Conservation (phyloP, 1,140 invertebrate genomes). For the Thaumetopoea pityocampa region DNA sequence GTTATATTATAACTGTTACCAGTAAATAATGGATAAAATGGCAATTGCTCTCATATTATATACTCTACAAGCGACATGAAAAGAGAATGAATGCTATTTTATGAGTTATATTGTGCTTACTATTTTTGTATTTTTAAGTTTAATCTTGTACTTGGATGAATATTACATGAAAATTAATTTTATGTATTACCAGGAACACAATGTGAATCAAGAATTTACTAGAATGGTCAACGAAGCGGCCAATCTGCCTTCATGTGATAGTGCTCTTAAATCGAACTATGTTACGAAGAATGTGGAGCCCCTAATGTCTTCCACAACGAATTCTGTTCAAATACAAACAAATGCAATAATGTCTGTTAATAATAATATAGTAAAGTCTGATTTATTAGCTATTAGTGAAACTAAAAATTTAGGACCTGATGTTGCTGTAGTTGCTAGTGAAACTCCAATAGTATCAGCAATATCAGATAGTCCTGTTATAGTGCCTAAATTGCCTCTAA, state of each 20-base stretch:
- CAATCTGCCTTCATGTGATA: constrained; percentile 48
- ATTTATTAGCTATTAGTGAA: constrained; percentile 59
- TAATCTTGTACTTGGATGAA: not conserved
- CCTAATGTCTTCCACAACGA: constrained; percentile 31
- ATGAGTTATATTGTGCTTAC: too few relatives aligned
- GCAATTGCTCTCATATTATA: too few relatives aligned
- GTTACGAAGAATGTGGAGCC: constrained; percentile 43
- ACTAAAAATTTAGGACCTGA: constrained; percentile 49
- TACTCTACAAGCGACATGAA: too few relatives aligned
- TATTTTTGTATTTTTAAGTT: too few relatives aligned
- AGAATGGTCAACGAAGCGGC: constrained; percentile 58
- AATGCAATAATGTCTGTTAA: constrained; percentile 56
- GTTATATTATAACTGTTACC: not conserved
- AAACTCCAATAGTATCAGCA: constrained; percentile 61
- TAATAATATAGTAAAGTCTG: constrained; percentile 65
- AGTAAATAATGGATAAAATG: not conserved
- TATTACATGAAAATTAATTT: not conserved
- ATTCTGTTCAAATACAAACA: constrained; percentile 42
- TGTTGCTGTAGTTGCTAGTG: constrained; percentile 43
- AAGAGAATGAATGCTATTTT: too few relatives aligned
- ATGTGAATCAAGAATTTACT: constrained; percentile 54
- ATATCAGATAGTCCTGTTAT: constrained; percentile 68
- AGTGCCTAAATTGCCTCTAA: constrained; percentile 66
- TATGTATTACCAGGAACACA: constrained; percentile 30
- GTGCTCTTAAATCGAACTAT: constrained; percentile 44